These are phyloP conservation scores for Cynopterus brachyotis DNA, from an alignment of 2,113 vertebrate genomes.

Conservation along the genomic window DNA sequence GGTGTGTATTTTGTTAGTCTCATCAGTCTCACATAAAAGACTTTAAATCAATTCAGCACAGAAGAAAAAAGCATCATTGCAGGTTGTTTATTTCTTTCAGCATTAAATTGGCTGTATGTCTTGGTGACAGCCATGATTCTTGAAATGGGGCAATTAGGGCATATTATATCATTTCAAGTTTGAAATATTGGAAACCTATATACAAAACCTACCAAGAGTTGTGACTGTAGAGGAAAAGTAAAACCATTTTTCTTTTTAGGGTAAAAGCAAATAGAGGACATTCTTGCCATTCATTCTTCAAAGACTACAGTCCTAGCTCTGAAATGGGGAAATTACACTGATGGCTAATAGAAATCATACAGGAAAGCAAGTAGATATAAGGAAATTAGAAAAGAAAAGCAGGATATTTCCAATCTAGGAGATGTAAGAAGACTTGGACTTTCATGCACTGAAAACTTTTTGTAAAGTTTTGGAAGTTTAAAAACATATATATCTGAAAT, in stretches of 20 bases:
- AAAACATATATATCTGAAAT: neutral
- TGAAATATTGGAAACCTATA: neutral
- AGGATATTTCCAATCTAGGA: neutral
- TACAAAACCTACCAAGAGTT: neutral
- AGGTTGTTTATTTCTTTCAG: neutral
- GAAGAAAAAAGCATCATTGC: neutral
- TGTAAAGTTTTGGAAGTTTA: neutral
- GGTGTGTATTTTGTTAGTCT: neutral
- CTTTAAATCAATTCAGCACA: neutral
- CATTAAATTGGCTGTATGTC: neutral
- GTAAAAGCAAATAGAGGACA: neutral
- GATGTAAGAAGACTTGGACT: neutral
- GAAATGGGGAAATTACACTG: constrained; percentile 8
- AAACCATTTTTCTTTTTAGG: neutral
- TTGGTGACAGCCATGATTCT: neutral
- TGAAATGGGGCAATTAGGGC: neutral
- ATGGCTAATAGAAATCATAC: neutral
- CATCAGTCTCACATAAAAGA: neutral
- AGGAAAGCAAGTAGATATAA: neutral
- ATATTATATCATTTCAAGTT: neutral
- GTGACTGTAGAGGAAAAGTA: neutral
- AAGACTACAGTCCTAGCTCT: neutral
- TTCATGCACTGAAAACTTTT: neutral
- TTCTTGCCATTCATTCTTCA: constrained; percentile 1
- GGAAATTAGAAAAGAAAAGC: neutral